Evolutionary conservation across 2,888 invertebrate genomes (phyloP), one percentile per base, ranked within the genome.

Genomic region (Apantesis nais): DNA sequence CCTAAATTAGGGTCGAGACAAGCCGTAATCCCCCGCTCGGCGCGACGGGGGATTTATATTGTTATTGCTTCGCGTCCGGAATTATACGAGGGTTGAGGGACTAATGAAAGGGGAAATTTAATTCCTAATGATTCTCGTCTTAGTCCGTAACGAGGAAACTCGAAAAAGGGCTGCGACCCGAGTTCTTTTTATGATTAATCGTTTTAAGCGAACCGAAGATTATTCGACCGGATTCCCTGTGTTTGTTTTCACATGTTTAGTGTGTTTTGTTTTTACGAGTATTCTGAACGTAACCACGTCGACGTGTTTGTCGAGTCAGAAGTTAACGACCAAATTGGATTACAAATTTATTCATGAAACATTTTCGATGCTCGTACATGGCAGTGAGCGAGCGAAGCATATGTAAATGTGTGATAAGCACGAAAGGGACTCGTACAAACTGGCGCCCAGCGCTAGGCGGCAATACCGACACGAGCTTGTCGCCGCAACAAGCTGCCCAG

Each of bases 91-190:
- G 95, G 94, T 94, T 94, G 94, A 94, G 95, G 94, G 95, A 95
- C 95, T 95, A 95, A 95, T 95, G 94, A 95, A 95, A 95, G 94
- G 94, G 95, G 94, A 95, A 94, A 95, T 95, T 95, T 95, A 95
- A 95, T 94, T 94, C 95, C 94, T 95, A 95, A 95, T 95, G 95
- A 95, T 95, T 94, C 94, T 93, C 95, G 94, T 95, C 95, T 94
- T 94, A 94, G 94, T 90, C 93, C 92, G 94, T 95, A 95, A 95
- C 94, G 94, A 94, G 94, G 94, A 93, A 93, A 93, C 93, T 93
- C 92, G 92, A 93, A 94, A 95, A 94, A 93, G 93, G 93, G 92
- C 93, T 92, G 89, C 89, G 91, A 92, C 90, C 91, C 88, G 90
- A 87, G 85, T 82, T 88, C 88, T 93, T 93, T 93, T 93, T 93